phyloP scores from a whole-genome alignment of 2,797 vertebrate genomes.

The Chrysocyon brachyurus region DNA sequence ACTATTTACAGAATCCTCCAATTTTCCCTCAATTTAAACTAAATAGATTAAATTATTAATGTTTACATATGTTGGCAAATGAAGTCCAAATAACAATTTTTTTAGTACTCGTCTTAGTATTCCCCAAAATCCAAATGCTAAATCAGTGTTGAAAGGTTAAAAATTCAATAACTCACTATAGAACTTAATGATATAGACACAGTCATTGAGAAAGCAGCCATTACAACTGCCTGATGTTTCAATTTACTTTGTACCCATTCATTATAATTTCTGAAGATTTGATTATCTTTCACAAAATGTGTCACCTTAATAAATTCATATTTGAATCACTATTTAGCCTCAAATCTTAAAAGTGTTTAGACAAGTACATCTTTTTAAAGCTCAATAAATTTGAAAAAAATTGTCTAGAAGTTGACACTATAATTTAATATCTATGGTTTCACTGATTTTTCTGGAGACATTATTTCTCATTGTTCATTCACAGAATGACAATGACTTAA shows the following conservation, averaged over 20 bases:
- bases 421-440: not conserved
- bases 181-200: not conserved
- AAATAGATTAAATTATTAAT: not conserved
- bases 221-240: not conserved
- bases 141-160: not conserved
- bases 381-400: not conserved
- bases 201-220: not conserved
- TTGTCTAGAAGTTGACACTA: not conserved
- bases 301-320: not conserved
- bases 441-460: not conserved
- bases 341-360: not conserved
- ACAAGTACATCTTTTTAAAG: slow-evolving; percentile 22
- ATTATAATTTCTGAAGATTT: slow-evolving; percentile 23
- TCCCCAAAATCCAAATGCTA: slow-evolving; percentile 30
- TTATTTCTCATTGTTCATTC: not conserved
- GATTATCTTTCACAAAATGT: slow-evolving; percentile 30
- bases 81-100: slow-evolving; percentile 18
- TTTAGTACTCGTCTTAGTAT: not conserved
- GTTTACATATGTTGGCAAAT: not conserved
- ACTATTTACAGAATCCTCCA: not conserved
- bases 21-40: not conserved
- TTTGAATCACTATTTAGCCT: not conserved
- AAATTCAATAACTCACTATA: not conserved
- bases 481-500: not conserved
- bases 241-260: not conserved